Evolutionary conservation across 1,140 invertebrate genomes (phyloP).

Genomic region (Caenorhabditis latens): DNA sequence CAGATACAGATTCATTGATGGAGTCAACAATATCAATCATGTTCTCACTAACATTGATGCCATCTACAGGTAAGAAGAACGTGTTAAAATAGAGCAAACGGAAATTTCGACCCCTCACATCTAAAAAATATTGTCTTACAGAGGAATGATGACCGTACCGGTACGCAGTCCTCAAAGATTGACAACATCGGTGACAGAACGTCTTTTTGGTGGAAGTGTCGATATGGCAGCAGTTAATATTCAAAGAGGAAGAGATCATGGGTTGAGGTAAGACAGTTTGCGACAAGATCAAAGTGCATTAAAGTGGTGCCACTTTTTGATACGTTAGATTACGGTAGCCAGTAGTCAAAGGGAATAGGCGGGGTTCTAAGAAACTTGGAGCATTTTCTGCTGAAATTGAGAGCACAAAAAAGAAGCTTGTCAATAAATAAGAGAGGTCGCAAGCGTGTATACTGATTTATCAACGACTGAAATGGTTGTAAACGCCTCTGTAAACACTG

Average conservation of each 20-base stretch:
- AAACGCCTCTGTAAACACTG: too few relatives aligned
- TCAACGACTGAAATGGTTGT: too few relatives aligned
- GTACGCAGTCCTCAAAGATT: slow-evolving; percentile 65
- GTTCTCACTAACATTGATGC: slow-evolving; percentile 53
- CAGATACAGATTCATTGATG: slow-evolving; percentile 58
- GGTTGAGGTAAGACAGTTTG: slow-evolving; percentile 75
- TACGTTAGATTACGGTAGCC: background rate
- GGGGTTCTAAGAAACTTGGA: too few relatives aligned
- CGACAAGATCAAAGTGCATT: slow-evolving; percentile 10
- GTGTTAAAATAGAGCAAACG: too few relatives aligned
- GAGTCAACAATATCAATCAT: slow-evolving; percentile 58
- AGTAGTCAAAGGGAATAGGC: background rate
- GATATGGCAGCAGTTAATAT: slow-evolving; percentile 80
- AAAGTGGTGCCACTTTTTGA: background rate
- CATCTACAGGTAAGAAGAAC: slow-evolving; percentile 44
- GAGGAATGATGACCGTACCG: slow-evolving; percentile 64
- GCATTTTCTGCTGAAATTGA: too few relatives aligned
- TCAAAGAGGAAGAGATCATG: slow-evolving; percentile 87
- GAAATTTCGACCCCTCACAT: background rate
- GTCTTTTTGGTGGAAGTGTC: slow-evolving; percentile 79
- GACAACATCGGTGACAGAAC: slow-evolving; percentile 66
- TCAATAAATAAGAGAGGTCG: too few relatives aligned
- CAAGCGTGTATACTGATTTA: too few relatives aligned
- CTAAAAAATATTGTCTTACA: background rate
- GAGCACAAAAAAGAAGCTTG: too few relatives aligned